phyloP scores from a whole-genome alignment of 2,888 invertebrate species.

The Caenorhabditis drosophilae region DNA sequence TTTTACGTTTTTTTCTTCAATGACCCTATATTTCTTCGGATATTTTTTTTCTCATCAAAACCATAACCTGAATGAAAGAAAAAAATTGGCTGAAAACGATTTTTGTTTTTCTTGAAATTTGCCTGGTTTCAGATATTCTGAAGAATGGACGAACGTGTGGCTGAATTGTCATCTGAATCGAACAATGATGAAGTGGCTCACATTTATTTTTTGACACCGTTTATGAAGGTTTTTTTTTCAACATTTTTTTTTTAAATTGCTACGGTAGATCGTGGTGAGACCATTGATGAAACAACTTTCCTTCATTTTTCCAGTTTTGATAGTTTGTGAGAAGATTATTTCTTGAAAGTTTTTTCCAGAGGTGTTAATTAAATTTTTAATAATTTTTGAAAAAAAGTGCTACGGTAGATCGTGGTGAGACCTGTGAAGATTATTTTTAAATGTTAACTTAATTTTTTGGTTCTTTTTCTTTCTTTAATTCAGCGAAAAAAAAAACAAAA shows the following conservation, averaged over 20 bases:
- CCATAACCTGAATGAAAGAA: not conserved
- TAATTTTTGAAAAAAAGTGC: no score
- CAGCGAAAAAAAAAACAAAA: no score
- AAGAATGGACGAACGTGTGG: conserved; percentile 21
- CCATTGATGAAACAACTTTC: no score
- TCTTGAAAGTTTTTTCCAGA: no score
- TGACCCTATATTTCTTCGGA: not conserved
- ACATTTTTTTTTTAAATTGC: not conserved
- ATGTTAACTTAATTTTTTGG: no score
- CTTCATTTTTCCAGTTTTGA: no score
- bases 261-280: no score
- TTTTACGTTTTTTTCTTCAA: not conserved
- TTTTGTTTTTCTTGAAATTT: conserved; percentile 1
- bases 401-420: no score
- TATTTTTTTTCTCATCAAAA: not conserved
- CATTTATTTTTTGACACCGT: conserved; percentile 30
- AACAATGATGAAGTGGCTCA: conserved; percentile 7
- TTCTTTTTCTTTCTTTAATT: no score
- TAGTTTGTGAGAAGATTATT: no score
- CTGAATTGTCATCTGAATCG: not conserved
- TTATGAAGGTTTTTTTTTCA: conserved; percentile 25
- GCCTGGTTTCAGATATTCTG: not conserved
- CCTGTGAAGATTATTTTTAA: no score
- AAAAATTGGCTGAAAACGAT: conserved; percentile 2
- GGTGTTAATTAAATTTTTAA: no score